Evolutionary conservation across 2,797 vertebrate genomes (phyloP), one percentile per base, ranked within the genome.

Genomic region (Diplodus sargus): DNA sequence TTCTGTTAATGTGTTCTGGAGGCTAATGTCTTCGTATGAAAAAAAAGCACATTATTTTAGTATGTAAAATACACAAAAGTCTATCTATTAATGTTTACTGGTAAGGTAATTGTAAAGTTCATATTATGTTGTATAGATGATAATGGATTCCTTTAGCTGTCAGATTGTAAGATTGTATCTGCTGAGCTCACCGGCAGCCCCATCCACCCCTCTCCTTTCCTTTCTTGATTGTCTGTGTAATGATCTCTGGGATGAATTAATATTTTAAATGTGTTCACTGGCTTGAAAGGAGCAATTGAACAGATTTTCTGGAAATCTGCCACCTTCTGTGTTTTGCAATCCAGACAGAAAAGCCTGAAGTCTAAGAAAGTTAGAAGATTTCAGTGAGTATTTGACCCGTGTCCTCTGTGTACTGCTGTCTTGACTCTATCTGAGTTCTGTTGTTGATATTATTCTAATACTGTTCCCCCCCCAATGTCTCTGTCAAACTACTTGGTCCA

Each of bases 1-100:
- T 85, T 89, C 82, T 61, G 70, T 89, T 89, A 28, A 81, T 74
- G 85, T 89, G 89, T 89, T 85, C 65, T 49, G 67, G 73, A 86
- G 83, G 79, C 74, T 74, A 51, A 78, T 70, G 43, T 90, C 77
- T 89, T 85, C 89, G 76, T 70, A 84, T 57, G 28, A 78, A 84
- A 79, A 91, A 81, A 52, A 70, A 84, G 92, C 94, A 95, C 91
- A 95, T 92, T 94, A 93, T 96, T 95, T 95, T 94, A 92, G 93
- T 94, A 95, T 95, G 93, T 95, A 94, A 93, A 93, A 91, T 94
- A 94, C 82, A 92, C 87, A 91, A 91, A 95, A 92, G 85, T 93
- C 90, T 95, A 95, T 95, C 93, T 95, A 94, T 94, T 94, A 95
- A 94, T 96, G 95, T 95, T 93, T 92, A 93, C 91, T 89, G 80